Conservation (phyloP, 2,113 vertebrate genomes). For the Mugil cephalus region DNA sequence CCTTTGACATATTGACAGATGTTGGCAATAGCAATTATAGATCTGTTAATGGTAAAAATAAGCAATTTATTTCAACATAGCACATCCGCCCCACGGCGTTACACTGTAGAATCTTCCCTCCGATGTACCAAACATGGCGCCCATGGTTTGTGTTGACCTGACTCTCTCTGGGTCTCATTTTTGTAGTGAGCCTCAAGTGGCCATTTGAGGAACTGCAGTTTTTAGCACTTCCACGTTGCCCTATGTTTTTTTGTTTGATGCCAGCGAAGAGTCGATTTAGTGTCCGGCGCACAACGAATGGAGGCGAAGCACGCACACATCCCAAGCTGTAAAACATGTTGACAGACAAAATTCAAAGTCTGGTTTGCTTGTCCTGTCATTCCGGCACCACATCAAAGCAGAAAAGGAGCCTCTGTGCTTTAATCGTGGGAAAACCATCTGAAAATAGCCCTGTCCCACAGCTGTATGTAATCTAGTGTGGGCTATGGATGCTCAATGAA, state of each 20-base stretch:
- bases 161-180: too few relatives aligned
- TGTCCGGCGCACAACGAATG: constrained; percentile 42
- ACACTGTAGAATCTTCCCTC: too few relatives aligned
- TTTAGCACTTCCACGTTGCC: too few relatives aligned
- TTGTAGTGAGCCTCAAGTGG: too few relatives aligned
- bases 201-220: too few relatives aligned
- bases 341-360: constrained; percentile 50
- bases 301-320: constrained; percentile 47
- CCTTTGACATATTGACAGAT: too few relatives aligned
- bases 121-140: too few relatives aligned
- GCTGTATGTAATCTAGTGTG: constrained; percentile 69
- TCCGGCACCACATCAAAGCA: constrained; percentile 66
- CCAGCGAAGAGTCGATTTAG: background rate
- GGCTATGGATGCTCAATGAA: constrained; percentile 54
- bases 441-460: constrained; percentile 68
- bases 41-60: too few relatives aligned
- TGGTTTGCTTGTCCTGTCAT: constrained; percentile 62
- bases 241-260: background rate
- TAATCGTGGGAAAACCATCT: constrained; percentile 70
- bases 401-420: constrained; percentile 44
- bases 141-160: too few relatives aligned
- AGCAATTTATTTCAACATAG: too few relatives aligned
- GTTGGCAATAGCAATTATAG: too few relatives aligned
- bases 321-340: constrained; percentile 68
- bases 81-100: too few relatives aligned